A percentile compares a stretch with the other conserved stretches of the same genome.
Conservation (phyloP, 2,888 invertebrate species). For the Erynnis tages region DNA sequence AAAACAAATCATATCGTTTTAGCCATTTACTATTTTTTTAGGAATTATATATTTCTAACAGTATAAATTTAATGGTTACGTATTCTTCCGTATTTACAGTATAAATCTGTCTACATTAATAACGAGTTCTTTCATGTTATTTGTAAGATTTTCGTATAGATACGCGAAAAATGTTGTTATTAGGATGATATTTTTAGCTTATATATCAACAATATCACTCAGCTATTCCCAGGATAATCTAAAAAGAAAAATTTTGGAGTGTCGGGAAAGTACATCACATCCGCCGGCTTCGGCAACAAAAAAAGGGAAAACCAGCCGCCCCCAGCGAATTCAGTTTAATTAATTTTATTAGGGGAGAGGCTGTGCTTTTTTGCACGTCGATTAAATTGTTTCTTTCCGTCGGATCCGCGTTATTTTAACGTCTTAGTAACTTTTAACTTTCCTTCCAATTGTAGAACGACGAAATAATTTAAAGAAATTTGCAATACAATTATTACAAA, state of each 20-base stretch:
- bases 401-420: no score
- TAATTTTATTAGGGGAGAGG: constrained; percentile 10
- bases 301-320: background rate
- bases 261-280: constrained; percentile 1
- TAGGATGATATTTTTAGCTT: background rate
- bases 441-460: background rate
- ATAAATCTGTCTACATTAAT: no score
- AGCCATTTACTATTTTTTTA: no score
- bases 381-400: background rate
- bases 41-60: no score
- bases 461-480: no score
- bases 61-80: no score
- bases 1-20: no score
- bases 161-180: background rate
- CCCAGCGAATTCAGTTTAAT: constrained; percentile 14
- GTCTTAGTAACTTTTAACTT: no score
- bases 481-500: background rate
- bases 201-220: constrained; percentile 7
- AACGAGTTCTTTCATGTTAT: no score
- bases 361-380: background rate
- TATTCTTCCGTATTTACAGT: no score
- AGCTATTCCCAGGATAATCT: constrained; percentile 15
- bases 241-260: constrained; percentile 1
- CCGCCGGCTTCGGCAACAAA: background rate
- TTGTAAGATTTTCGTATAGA: background rate